Percentiles rank a stretch among this genome's conserved stretches.
These are phyloP conservation scores for Drosophila nikananu DNA, from an alignment of 1,140 invertebrate species.

Conservation along the genomic window DNA sequence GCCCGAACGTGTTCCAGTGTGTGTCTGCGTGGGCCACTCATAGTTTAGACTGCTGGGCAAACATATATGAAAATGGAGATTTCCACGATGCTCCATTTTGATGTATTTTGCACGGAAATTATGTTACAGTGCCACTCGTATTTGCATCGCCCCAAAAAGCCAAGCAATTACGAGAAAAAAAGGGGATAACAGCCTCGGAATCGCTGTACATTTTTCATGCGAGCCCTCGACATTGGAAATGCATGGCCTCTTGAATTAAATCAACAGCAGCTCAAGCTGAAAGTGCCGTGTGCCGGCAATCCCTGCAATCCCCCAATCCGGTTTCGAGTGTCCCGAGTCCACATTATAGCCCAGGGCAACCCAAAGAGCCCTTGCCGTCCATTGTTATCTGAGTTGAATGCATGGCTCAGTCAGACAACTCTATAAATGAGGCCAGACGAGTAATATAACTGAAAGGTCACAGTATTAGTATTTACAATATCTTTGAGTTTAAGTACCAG, in stretches of 20 bases:
- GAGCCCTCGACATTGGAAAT: slow-evolving; percentile 68
- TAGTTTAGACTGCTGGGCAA: slow-evolving; percentile 45
- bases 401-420: slow-evolving; percentile 35
- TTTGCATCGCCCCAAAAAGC: slow-evolving; percentile 26
- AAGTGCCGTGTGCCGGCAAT: slow-evolving; percentile 39
- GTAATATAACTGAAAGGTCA: neutral
- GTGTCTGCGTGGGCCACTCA: slow-evolving; percentile 20
- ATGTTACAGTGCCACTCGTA: slow-evolving; percentile 76
- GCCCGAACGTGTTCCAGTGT: slow-evolving; percentile 1
- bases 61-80: slow-evolving; percentile 66
- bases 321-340: slow-evolving; percentile 33
- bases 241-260: slow-evolving; percentile 81
- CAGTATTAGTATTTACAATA: too few species aligned
- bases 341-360: slow-evolving; percentile 58
- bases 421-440: neutral
- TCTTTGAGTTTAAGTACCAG: neutral
- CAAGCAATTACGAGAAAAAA: slow-evolving; percentile 33
- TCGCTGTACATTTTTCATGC: slow-evolving; percentile 75
- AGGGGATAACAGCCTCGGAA: slow-evolving; percentile 45
- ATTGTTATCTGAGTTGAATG: slow-evolving; percentile 60
- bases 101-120: slow-evolving; percentile 79
- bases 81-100: slow-evolving; percentile 67
- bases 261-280: slow-evolving; percentile 76
- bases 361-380: slow-evolving; percentile 24
- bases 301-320: slow-evolving; percentile 12